These are phyloP conservation scores for Hirudinaria manillensis DNA, from an alignment of 2,888 invertebrate species.

Conservation along the genomic window DNA sequence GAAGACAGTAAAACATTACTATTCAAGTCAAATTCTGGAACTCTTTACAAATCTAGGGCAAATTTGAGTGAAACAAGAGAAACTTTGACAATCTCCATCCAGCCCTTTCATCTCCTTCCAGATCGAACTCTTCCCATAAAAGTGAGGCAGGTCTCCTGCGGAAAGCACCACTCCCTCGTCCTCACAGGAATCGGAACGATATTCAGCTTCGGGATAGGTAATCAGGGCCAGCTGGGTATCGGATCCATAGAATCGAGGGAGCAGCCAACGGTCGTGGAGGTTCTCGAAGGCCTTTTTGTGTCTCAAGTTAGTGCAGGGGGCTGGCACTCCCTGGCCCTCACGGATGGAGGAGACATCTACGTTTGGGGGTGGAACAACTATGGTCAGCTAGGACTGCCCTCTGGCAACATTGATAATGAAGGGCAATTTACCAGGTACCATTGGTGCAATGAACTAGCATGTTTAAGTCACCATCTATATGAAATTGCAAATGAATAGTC, in stretches of 20 bases:
- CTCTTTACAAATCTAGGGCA: background rate
- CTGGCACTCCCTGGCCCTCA: slow-evolving; percentile 75
- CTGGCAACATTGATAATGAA: slow-evolving; percentile 2
- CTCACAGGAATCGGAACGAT: slow-evolving; percentile 31
- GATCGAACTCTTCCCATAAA: background rate
- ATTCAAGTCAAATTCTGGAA: background rate
- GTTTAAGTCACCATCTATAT: background rate
- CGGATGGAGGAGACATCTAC: slow-evolving; percentile 63
- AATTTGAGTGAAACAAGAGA: background rate
- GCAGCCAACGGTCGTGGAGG: slow-evolving; percentile 65
- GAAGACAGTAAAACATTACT: background rate
- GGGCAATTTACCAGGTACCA: background rate
- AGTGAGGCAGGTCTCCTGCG: slow-evolving; percentile 36
- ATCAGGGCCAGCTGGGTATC: slow-evolving; percentile 80
- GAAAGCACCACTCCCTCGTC: slow-evolving; percentile 36
- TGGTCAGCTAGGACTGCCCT: slow-evolving; percentile 71
- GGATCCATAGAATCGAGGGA: slow-evolving; percentile 64
- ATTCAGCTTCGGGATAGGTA: slow-evolving; percentile 51
- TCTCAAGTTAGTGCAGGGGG: slow-evolving; percentile 70
- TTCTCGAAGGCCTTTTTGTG: slow-evolving; percentile 70
- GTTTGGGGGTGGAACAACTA: slow-evolving; percentile 85
- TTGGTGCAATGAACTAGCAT: background rate
- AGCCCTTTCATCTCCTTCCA: background rate
- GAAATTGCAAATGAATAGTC: background rate
- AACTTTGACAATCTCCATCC: background rate